A percentile compares a stretch with the other conserved stretches of the same genome.
These are phyloP conservation scores for Cottus gobio DNA, from an alignment of 2,113 vertebrate species.

Conservation along the genomic window DNA sequence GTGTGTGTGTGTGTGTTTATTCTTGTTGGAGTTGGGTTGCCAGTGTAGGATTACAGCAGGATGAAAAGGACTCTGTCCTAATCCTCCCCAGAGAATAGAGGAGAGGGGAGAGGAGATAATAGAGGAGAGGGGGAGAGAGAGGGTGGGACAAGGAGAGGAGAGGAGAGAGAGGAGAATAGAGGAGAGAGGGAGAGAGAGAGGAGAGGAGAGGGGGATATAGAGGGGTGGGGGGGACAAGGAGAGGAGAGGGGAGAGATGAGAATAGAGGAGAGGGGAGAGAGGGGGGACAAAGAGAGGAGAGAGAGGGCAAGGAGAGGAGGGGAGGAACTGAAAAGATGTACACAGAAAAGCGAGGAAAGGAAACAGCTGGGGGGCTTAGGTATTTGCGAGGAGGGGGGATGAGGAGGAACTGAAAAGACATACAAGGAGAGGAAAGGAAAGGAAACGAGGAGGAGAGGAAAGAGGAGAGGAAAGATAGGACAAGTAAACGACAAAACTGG, in stretches of 20 bases:
- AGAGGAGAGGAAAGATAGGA: neutral
- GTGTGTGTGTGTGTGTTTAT: slow-evolving; percentile 49
- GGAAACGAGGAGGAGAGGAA: neutral
- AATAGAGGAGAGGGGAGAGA: neutral
- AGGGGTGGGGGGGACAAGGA: too few species aligned
- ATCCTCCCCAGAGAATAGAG: slow-evolving; percentile 59
- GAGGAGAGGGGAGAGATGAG: neutral
- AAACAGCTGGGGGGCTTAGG: too few species aligned
- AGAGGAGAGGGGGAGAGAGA: neutral
- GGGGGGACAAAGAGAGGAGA: neutral
- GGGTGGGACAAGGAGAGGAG: too few species aligned
- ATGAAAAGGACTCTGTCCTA: slow-evolving; percentile 75
- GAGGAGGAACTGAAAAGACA: neutral
- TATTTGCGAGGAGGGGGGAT: too few species aligned
- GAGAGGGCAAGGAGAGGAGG: neutral
- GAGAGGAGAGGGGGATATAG: too few species aligned
- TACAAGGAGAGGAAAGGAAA: neutral
- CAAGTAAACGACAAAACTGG: neutral
- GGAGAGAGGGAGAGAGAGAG: neutral
- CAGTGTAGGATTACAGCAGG: slow-evolving; percentile 74
- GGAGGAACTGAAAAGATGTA: neutral
- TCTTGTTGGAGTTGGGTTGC: slow-evolving; percentile 58
- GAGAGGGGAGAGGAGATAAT: neutral
- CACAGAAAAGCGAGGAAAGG: neutral
- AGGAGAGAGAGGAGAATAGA: too few species aligned